phyloP scores from a whole-genome alignment of 2,888 invertebrate genomes.

The Suillia variegata region DNA sequence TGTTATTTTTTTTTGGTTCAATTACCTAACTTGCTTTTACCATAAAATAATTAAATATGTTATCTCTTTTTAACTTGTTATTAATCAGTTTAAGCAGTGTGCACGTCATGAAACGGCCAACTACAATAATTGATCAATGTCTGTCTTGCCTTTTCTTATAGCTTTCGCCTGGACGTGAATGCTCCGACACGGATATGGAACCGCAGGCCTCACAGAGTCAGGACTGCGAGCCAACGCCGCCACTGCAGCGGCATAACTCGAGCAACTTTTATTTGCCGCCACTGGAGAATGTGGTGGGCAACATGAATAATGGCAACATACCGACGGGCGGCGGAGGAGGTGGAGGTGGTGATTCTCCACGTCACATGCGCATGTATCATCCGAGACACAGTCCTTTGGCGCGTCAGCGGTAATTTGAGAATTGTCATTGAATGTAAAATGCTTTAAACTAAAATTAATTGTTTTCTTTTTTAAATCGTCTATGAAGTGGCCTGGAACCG shows the following conservation, averaged over 20 bases:
- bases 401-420: slow-evolving; percentile 67
- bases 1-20: no score
- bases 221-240: slow-evolving; percentile 92
- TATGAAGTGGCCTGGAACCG: slow-evolving; percentile 67
- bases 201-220: slow-evolving; percentile 88
- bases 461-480: background rate
- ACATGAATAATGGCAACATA: slow-evolving; percentile 44
- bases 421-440: background rate
- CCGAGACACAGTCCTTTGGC: slow-evolving; percentile 81
- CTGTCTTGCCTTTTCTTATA: no score
- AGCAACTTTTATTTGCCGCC: slow-evolving; percentile 87
- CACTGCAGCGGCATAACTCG: slow-evolving; percentile 83
- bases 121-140: no score
- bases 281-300: slow-evolving; percentile 54
- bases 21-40: no score
- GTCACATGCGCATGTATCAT: slow-evolving; percentile 62
- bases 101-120: no score
- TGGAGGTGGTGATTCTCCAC: slow-evolving; percentile 63
- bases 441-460: background rate
- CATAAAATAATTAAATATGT: no score
- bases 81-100: no score
- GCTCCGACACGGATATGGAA: slow-evolving; percentile 83
- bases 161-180: slow-evolving; percentile 84
- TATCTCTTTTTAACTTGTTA: no score
- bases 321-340: slow-evolving; percentile 42